Percentiles rank a stretch among this genome's conserved stretches.
Conservation (phyloP, 1,140 invertebrate species). For the Hycleus cichorii region DNA sequence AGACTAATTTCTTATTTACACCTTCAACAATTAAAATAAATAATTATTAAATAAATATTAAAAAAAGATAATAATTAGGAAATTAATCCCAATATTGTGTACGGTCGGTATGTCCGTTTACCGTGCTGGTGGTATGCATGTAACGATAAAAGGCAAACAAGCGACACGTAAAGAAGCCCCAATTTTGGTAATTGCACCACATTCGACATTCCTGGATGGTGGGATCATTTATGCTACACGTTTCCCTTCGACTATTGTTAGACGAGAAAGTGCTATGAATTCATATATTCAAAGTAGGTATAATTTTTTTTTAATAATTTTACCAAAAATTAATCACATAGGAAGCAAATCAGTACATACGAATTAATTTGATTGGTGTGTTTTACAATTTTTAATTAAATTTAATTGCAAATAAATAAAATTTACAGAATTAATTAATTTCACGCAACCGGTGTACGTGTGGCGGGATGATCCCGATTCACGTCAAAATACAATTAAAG, state of each 20-base stretch:
- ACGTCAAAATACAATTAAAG: conserved; percentile 80
- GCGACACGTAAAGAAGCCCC: conserved; percentile 67
- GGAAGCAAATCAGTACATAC: conserved; percentile 2
- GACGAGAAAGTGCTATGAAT: conserved; percentile 67
- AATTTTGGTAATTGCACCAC: conserved; percentile 77
- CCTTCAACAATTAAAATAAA: too few relatives aligned
- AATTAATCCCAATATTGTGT: conserved; percentile 57
- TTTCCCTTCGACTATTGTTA: conserved; percentile 72
- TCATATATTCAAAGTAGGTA: conserved; percentile 80
- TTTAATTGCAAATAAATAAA: too few relatives aligned
- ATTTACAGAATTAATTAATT: conserved; percentile 77
- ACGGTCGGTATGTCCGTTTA: conserved; percentile 64
- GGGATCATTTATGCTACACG: conserved; percentile 70
- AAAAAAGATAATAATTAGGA: conserved; percentile 36
- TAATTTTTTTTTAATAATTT: conserved; percentile 3
- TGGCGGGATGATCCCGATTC: conserved; percentile 88
- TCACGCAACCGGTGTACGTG: conserved; percentile 91
- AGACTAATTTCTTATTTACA: too few relatives aligned
- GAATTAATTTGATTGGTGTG: too few relatives aligned
- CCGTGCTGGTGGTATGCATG: conserved; percentile 69
- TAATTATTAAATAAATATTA: too few relatives aligned
- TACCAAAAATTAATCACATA: neutral
- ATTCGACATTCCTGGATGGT: conserved; percentile 81
- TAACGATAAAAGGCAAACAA: conserved; percentile 67
- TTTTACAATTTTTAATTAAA: too few relatives aligned